These are phyloP conservation scores for Triops cancriformis DNA, from an alignment of 1,140 invertebrate species.

Conservation along the genomic window DNA sequence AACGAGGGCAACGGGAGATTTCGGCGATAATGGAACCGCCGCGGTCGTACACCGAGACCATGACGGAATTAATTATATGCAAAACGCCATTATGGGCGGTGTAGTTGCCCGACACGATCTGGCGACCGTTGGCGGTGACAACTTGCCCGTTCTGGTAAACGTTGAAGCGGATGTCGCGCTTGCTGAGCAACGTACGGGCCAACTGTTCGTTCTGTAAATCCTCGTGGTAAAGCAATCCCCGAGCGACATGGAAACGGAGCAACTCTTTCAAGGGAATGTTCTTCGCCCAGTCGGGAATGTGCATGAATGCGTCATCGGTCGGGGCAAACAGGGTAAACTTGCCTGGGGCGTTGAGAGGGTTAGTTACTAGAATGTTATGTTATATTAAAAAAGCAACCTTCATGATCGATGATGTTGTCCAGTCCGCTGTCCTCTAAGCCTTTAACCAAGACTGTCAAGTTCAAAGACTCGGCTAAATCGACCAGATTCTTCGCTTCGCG, in stretches of 20 bases:
- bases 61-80: constrained; percentile 26
- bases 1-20: constrained; percentile 21
- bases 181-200: constrained; percentile 22
- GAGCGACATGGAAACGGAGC: constrained; percentile 27
- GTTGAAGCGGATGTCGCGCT: constrained; percentile 28
- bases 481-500: constrained; percentile 28
- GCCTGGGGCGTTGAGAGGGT: constrained; percentile 3
- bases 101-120: constrained; percentile 22
- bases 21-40: constrained; percentile 23
- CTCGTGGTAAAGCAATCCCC: constrained; percentile 24
- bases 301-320: constrained; percentile 27
- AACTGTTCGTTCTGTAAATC: constrained; percentile 26
- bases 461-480: constrained; percentile 28
- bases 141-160: constrained; percentile 25
- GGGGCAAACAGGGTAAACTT: constrained; percentile 28
- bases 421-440: constrained; percentile 27
- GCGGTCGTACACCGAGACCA: constrained; percentile 24
- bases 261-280: constrained; percentile 29
- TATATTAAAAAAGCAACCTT: constrained; percentile 22
- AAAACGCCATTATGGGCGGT: constrained; percentile 29
- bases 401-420: constrained; percentile 28
- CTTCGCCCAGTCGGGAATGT: constrained; percentile 27
- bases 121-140: constrained; percentile 24
- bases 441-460: constrained; percentile 28
- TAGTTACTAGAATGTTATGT: neutral